These are phyloP conservation scores for Stegostoma tigrinum DNA, from an alignment of 2,113 vertebrate species.

Conservation along the genomic window DNA sequence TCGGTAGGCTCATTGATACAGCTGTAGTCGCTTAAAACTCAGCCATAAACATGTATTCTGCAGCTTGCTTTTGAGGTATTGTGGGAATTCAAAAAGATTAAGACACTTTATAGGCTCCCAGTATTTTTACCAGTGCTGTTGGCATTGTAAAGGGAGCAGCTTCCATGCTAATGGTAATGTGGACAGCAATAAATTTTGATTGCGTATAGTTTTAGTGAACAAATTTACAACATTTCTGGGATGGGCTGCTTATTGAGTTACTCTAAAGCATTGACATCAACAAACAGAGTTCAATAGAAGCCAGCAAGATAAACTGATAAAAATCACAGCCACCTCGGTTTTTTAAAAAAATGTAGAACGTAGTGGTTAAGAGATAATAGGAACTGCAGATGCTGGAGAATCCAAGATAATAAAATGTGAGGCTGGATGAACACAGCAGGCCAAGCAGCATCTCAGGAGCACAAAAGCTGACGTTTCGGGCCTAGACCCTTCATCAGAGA, in stretches of 20 bases:
- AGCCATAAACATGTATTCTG: slow-evolving; percentile 18
- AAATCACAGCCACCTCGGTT: background rate
- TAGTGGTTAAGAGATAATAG: background rate
- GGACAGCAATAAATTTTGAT: slow-evolving; percentile 13
- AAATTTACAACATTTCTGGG: background rate
- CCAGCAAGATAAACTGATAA: background rate
- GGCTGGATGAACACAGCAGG: too few species aligned
- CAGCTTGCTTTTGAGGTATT: slow-evolving; percentile 11
- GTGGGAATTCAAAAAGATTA: slow-evolving; percentile 29
- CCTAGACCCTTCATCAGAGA: too few species aligned
- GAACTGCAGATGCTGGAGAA: too few species aligned
- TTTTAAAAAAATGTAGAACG: background rate
- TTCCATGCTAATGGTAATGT: background rate
- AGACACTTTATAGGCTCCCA: slow-evolving; percentile 24
- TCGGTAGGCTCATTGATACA: slow-evolving; percentile 6
- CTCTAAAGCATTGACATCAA: background rate
- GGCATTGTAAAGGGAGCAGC: background rate
- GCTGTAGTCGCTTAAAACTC: slow-evolving; percentile 15
- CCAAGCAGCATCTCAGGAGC: too few species aligned
- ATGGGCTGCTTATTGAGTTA: background rate
- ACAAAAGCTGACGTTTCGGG: too few species aligned
- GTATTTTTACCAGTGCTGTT: background rate
- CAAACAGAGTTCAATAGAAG: background rate
- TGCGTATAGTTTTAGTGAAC: background rate
- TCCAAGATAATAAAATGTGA: too few species aligned